Evolutionary conservation across 2,888 invertebrate genomes (phyloP).

Genomic region (Liposcelis brunnea): DNA sequence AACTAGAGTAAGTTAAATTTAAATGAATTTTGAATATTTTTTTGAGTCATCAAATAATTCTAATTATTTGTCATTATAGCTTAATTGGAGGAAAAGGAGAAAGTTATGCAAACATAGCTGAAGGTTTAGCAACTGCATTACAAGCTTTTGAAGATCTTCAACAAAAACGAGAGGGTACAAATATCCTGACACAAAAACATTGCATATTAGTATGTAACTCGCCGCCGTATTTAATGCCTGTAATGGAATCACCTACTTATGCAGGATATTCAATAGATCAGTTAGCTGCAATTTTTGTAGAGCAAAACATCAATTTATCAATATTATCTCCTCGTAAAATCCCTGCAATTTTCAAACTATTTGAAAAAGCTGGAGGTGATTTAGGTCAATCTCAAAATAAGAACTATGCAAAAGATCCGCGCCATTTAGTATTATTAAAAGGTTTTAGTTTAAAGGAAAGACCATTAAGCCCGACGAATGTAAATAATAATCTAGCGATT

Average conservation of each 20-base stretch:
- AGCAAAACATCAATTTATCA: conserved; percentile 72
- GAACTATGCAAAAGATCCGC: conserved; percentile 79
- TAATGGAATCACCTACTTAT: conserved; percentile 53
- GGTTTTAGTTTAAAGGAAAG: conserved; percentile 51
- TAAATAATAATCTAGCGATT: conserved; percentile 24
- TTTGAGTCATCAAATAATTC: conserved; percentile 1
- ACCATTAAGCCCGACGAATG: conserved; percentile 44
- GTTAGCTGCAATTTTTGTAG: conserved; percentile 56
- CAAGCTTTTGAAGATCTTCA: conserved; percentile 80
- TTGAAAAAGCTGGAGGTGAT: conserved; percentile 81
- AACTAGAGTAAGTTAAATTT: conserved; percentile 48
- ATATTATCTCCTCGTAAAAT: conserved; percentile 79
- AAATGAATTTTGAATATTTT: conserved; percentile 3
- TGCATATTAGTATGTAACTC: conserved; percentile 79
- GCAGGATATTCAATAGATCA: conserved; percentile 70
- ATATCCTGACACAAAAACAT: conserved; percentile 44
- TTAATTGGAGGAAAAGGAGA: conserved; percentile 81
- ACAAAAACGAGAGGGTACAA: conserved; percentile 30
- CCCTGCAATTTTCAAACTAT: conserved; percentile 67
- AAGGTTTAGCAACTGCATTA: conserved; percentile 73
- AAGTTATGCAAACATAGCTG: conserved; percentile 72
- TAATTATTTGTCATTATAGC: conserved; percentile 28
- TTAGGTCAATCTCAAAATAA: conserved; percentile 59
- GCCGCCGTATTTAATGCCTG: conserved; percentile 76
- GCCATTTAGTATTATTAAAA: conserved; percentile 60